Evolutionary conservation across 2,888 invertebrate genomes (phyloP), one percentile per base, ranked within the genome.

Genomic region (Thelaira solivaga): DNA sequence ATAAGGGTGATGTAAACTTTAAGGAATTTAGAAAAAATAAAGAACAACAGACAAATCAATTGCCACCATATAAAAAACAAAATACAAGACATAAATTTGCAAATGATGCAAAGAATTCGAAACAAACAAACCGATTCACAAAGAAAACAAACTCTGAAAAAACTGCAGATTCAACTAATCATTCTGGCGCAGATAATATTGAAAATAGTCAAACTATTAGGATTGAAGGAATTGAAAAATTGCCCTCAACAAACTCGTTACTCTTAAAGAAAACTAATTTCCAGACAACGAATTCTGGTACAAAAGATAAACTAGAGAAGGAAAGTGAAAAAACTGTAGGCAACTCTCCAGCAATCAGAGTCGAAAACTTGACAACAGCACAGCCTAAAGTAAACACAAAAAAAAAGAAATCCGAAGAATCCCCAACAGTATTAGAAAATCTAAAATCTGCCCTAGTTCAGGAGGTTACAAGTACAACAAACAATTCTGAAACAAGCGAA

Each of bases 341-440:
- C n/a, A n/a, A n/a, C n/a, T n/a, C n/a, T n/a, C n/a, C n/a, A n/a
- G n/a, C n/a, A n/a, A n/a, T n/a, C n/a, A n/a, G n/a, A n/a, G n/a
- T n/a, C n/a, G n/a, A n/a, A 0, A 5, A 16, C 10, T n/a, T 2
- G 39, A 74, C n/a, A 53, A n/a, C 47, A 22, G 8, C 6, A 7
- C 36, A 36, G n/a, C 16, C 20, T 16, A 36, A 26, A 26, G 4
- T 26, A 29, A 18, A 8, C 2, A 8, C 16, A 29, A 6, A 4
- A 39, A 68, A 10, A 22, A 10, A 31, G 7, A 1, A 45, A 26
- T 10, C 45, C 10, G 5, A 36, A 11, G 34, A 47, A 43, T 24
- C 62, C n/a, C n/a, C n/a, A 57, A 49, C 36, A 57, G 62, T 61
- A 53, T 69, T 69, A 65, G 55, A 55, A 36, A 45, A 41, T 36